phyloP scores from a whole-genome alignment of 1,140 invertebrate genomes.

The Brachionus rotundiformis region DNA sequence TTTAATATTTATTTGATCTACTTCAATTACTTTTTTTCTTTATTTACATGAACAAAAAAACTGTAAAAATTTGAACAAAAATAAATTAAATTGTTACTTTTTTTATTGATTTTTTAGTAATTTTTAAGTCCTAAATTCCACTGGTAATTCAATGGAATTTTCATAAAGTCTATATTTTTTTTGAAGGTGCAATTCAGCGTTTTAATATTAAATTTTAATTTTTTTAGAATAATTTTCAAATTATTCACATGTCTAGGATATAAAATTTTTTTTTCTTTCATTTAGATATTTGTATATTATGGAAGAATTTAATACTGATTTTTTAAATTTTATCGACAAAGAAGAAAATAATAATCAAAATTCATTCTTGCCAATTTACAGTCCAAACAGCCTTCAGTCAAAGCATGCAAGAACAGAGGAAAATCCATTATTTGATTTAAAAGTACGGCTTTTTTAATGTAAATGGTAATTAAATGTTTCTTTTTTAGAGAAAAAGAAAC shows the following conservation, averaged over 20 bases:
- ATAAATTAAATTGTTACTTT: slow-evolving; percentile 1
- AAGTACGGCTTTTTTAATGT: neutral
- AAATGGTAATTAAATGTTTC: neutral
- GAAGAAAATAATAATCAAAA: neutral
- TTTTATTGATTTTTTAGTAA: neutral
- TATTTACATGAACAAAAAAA: neutral
- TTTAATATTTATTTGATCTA: neutral
- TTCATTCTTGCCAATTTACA: slow-evolving; percentile 12
- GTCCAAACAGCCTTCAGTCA: neutral
- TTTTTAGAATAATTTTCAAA: neutral
- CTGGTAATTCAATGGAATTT: slow-evolving; percentile 14
- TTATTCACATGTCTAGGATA: neutral
- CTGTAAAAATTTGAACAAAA: neutral
- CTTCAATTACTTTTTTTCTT: neutral
- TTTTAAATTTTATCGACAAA: neutral
- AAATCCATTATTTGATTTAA: neutral
- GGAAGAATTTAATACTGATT: neutral
- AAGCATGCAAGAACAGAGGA: neutral
- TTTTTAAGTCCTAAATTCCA: neutral
- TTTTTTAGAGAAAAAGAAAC: slow-evolving; percentile 17
- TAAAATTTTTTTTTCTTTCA: neutral
- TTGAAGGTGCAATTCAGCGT: neutral
- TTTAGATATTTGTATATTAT: slow-evolving; percentile 18
- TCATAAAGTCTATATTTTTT: too few relatives aligned
- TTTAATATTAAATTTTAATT: neutral